Percentiles rank a stretch among this genome's conserved stretches.
phyloP scores from a whole-genome alignment of 1,140 invertebrate species.

The Triops cancriformis region DNA sequence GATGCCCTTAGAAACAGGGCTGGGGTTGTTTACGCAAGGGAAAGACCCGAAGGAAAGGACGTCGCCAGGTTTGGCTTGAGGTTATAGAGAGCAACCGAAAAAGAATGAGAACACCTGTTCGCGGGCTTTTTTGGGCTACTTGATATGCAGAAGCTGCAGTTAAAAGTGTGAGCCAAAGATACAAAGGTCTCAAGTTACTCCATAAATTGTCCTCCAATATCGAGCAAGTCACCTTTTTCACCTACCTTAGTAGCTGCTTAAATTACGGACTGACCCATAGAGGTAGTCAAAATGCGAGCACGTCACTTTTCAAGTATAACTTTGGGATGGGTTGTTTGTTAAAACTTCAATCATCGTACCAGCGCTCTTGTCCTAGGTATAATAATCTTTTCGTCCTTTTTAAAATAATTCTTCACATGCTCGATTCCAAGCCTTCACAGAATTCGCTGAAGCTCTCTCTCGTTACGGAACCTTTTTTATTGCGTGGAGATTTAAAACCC shows the following conservation, averaged over 20 bases:
- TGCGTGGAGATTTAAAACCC: too few species aligned
- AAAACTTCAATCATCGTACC: too few species aligned
- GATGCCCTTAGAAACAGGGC: background rate
- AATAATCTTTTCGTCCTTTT: too few species aligned
- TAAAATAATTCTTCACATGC: too few species aligned
- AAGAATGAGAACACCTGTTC: conserved; percentile 6
- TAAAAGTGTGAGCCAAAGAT: background rate
- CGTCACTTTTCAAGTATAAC: too few species aligned
- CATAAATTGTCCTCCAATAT: background rate
- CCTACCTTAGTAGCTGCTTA: background rate
- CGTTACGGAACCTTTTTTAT: too few species aligned
- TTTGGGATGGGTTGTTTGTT: too few species aligned
- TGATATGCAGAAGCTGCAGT: conserved; percentile 13
- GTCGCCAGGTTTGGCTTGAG: background rate
- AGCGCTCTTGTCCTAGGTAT: too few species aligned
- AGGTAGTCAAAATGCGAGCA: too few species aligned
- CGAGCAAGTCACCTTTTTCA: background rate
- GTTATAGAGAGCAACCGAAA: background rate
- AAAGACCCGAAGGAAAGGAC: background rate
- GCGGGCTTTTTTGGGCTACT: background rate
- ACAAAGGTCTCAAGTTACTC: background rate
- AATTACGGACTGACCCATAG: background rate
- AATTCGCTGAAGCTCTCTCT: too few species aligned
- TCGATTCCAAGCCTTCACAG: too few species aligned
- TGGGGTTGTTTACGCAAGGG: background rate